Conservation (phyloP, 23 tunicate genomes). For the Halocynthia aurantium region DNA sequence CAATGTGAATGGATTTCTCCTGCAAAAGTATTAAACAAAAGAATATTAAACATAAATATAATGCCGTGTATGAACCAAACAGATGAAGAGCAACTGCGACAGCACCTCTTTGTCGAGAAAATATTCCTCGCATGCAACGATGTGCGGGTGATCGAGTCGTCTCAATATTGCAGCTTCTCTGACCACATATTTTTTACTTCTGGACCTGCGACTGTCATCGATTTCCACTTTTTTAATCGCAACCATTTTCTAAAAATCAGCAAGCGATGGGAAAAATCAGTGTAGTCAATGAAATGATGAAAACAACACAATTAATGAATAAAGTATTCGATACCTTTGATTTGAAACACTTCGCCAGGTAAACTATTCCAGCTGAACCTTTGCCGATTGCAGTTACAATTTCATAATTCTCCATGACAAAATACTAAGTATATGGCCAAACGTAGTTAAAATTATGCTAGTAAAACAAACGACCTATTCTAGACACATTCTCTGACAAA, state of each 20-base stretch:
- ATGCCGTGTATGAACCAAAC: neutral
- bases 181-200: constrained; percentile 68
- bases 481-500: neutral
- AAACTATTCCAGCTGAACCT: constrained; percentile 88
- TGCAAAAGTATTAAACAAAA: constrained; percentile 3
- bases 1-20: constrained; percentile 58
- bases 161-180: constrained; percentile 76
- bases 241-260: constrained; percentile 52
- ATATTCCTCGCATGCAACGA: constrained; percentile 91
- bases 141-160: constrained; percentile 61
- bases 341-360: constrained; percentile 51
- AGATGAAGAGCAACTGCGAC: neutral
- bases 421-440: neutral
- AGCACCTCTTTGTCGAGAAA: constrained; percentile 66
- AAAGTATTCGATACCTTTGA: constrained; percentile 27
- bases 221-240: constrained; percentile 82
- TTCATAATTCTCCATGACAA: constrained; percentile 66
- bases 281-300: neutral
- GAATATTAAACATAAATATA: neutral
- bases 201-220: constrained; percentile 68
- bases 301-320: neutral
- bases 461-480: neutral
- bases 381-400: constrained; percentile 73
- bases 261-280: neutral
- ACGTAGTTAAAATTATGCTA: too few relatives aligned